Evolutionary conservation across 2,797 vertebrate species (phyloP), one percentile per base, ranked within the genome.

Genomic region (Eutrigla gurnardus): DNA sequence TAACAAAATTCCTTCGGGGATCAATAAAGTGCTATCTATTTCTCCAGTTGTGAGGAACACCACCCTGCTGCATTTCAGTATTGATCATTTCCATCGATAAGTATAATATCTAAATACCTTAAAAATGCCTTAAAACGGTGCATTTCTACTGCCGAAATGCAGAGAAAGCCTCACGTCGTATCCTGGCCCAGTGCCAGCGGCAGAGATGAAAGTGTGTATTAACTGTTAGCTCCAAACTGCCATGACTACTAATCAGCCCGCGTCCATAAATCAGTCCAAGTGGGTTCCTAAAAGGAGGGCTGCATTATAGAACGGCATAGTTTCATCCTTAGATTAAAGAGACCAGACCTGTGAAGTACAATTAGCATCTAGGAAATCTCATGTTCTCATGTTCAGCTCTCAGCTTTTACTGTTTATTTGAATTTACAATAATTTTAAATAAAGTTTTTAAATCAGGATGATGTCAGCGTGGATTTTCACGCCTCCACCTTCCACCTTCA

Each of bases 171-270:
- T 71, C n/a, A 5, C 6, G 12, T 43, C 45, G 40, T 53, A 2
- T 58, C 4, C 25, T 58, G 81, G 76, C 46, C 9, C 9, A 2
- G 0, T 8, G 60, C 75, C 83, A 70, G 54, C 3, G 1, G 36
- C n/a, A 75, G 33, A 68, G 62, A 64, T 53, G 75, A 63, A 79
- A 58, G 54, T 77, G 60, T 87, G 67, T 46, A 39, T 50, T 55
- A 73, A 57, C 45, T 5, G 49, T 45, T 33, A 0, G 46, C 33
- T 60, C 55, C 52, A 32, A 14, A 9, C 63, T 17, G 57, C 64
- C 61, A n/a, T 12, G 32, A 82, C 67, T 80, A 36, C 53, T 45
- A 45, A 79, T 77, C 54, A 81, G 79, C 33, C 61, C 9, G 25
- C 11, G 45, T 43, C 2, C 12, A 7, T 83, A 58, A 79, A 85